phyloP scores from a whole-genome alignment of 2,797 vertebrate species.

The Adelosebastes latens region DNA sequence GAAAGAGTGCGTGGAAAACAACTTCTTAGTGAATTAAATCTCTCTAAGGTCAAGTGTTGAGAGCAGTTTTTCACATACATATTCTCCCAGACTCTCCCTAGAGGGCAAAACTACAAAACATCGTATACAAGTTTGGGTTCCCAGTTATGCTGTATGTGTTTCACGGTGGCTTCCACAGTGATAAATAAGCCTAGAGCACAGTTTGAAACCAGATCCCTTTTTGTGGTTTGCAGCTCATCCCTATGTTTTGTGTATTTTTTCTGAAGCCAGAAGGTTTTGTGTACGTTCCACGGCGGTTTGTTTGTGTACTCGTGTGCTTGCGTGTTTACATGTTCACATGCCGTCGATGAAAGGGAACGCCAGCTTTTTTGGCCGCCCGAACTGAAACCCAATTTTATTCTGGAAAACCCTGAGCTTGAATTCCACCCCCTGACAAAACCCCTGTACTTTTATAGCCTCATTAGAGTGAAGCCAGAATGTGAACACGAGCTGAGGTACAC shows the following conservation, averaged over 20 bases:
- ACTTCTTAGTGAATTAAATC: conserved; percentile 42
- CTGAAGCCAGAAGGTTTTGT: conserved; percentile 28
- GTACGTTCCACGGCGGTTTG: conserved; percentile 5
- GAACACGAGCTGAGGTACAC: background rate
- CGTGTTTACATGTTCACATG: conserved; percentile 56
- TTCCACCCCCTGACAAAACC: conserved; percentile 9
- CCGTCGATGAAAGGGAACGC: conserved; percentile 39
- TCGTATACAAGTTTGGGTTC: conserved; percentile 11
- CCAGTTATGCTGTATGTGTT: conserved; percentile 13
- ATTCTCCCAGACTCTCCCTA: conserved; percentile 11
- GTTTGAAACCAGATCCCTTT: conserved; percentile 48
- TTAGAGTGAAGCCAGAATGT: conserved; percentile 22
- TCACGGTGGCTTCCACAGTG: conserved; percentile 19
- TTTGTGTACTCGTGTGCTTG: background rate
- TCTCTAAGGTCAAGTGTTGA: conserved; percentile 56
- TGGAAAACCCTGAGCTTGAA: conserved; percentile 46
- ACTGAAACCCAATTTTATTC: conserved; percentile 58
- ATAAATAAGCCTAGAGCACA: conserved; percentile 29
- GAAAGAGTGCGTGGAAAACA: conserved; percentile 36
- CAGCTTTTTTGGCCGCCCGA: conserved; percentile 25
- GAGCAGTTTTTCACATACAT: conserved; percentile 16
- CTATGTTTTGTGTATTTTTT: conserved; percentile 39
- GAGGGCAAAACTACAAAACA: conserved; percentile 23
- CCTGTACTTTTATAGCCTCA: conserved; percentile 13
- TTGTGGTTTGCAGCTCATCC: conserved; percentile 53